Evolutionary conservation across 2,797 vertebrate species (phyloP).

Genomic region (Platyrinchus mystaceus): DNA sequence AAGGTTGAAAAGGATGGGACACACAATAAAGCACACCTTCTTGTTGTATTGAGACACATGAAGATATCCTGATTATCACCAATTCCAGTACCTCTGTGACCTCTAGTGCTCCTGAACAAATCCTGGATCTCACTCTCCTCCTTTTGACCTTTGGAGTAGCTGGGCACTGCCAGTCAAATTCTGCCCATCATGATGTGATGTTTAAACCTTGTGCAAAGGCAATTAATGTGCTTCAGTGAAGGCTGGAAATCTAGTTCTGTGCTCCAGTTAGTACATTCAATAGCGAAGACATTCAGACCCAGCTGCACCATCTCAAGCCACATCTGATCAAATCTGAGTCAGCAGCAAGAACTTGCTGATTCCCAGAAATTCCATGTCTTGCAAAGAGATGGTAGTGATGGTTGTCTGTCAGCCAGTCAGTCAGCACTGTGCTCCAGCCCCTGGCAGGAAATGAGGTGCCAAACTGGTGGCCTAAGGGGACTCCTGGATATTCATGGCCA

Average conservation of each 20-base stretch:
- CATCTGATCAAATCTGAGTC: neutral
- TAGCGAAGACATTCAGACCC: neutral
- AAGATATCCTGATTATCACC: neutral
- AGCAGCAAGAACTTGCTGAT: neutral
- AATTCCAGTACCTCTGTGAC: neutral
- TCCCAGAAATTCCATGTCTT: neutral
- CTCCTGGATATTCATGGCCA: neutral
- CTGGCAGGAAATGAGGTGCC: neutral
- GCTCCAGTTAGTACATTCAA: neutral
- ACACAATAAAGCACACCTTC: neutral
- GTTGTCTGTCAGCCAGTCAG: neutral
- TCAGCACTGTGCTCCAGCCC: neutral
- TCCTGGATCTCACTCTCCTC: neutral
- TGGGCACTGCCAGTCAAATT: neutral
- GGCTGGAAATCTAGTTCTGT: neutral
- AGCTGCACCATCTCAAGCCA: conserved; percentile 23
- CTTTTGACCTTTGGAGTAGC: neutral
- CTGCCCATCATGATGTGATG: neutral
- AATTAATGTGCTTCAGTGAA: neutral
- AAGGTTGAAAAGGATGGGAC: neutral
- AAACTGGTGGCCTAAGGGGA: neutral
- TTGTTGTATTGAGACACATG: neutral
- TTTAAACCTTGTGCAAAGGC: neutral
- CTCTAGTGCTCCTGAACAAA: neutral
- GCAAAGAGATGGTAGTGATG: neutral